A percentile compares a stretch with the other conserved stretches of the same genome.
These are phyloP conservation scores for Oxygymnocypris stewartii DNA, from an alignment of 2,113 vertebrate species.

Conservation along the genomic window DNA sequence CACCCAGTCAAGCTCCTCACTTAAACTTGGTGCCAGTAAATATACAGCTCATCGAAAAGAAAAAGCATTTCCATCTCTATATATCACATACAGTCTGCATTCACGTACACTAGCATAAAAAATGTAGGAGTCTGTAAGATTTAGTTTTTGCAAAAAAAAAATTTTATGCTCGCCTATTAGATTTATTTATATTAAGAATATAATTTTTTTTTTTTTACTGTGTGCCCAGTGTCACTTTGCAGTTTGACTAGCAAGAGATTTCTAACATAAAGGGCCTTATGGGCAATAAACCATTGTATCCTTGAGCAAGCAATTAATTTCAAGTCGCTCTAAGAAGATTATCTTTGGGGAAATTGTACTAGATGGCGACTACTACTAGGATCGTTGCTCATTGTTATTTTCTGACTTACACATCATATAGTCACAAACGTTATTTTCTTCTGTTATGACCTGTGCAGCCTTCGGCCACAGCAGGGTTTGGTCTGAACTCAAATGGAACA, in stretches of 20 bases:
- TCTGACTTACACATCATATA: neutral
- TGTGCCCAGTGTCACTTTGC: neutral
- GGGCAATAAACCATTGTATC: neutral
- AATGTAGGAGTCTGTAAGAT: neutral
- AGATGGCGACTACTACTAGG: neutral
- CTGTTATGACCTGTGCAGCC: neutral
- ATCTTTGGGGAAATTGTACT: neutral
- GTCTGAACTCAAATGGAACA: conserved; percentile 53
- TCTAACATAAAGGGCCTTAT: neutral
- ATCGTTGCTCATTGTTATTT: neutral
- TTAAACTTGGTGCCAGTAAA: neutral
- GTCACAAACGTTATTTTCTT: neutral
- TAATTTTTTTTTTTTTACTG: neutral
- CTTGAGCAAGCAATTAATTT: conserved; percentile 6
- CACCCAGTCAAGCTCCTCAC: neutral
- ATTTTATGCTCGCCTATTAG: neutral
- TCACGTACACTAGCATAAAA: neutral
- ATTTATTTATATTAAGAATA: neutral
- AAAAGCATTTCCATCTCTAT: neutral
- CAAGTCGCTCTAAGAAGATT: neutral
- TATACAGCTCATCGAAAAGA: neutral
- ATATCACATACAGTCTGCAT: neutral
- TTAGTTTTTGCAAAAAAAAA: neutral
- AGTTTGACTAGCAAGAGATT: neutral
- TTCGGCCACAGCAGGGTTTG: neutral